Base-by-base conservation (phyloP, 1,140 invertebrate species). In the Amphibalanus amphitrite region DNA sequence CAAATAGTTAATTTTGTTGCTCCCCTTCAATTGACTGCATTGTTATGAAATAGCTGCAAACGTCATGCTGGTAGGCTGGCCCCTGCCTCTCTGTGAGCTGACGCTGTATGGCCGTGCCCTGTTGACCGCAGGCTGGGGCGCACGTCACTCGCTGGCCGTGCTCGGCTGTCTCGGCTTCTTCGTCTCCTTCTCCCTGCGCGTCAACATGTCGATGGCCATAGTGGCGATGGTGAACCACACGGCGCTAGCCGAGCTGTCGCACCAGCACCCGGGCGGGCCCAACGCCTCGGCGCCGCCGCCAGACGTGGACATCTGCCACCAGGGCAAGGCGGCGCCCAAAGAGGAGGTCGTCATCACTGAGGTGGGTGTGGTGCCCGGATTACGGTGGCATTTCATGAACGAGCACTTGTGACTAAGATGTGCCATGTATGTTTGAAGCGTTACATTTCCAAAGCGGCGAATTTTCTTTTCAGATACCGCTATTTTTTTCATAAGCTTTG, bases 151-250 rank as follows among this genome's bases (percentile, higher is more conserved):
- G 26, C 82, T 92, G 72, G 86, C 89, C 0, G 78, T 88, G 0
- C 80, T 91, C 70, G 86, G 89, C 0, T 93, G 90, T 0, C 84
- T 93, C 29, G 92, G 88, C 17, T 87, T 93, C 82, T 87, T 89
- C 20, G 88, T 94, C 71, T 84, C 92, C 47, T 93, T 94, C 77
- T 89, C 90, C 6, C 83, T 93, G 74, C 90, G 93, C 77, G 90
- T 91, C n/a, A 94, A 94, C 79, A 82, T 92, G 10, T 91, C 89
- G 10, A 89, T 95, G 3, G 89, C 90, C 0, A 90, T 93, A 78
- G 88, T 94, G 25, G 90, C 89, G 29, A 94, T 95, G 89, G 83
- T 94, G 4, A 91, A 67, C 65, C 65, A 28, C 23, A 67, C 65
- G 3, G 65, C 65, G n/a, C 65, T 67, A 20, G 47, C 47, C 20